Conservation (phyloP, 2,113 vertebrate genomes). For the Xerus inauris region DNA sequence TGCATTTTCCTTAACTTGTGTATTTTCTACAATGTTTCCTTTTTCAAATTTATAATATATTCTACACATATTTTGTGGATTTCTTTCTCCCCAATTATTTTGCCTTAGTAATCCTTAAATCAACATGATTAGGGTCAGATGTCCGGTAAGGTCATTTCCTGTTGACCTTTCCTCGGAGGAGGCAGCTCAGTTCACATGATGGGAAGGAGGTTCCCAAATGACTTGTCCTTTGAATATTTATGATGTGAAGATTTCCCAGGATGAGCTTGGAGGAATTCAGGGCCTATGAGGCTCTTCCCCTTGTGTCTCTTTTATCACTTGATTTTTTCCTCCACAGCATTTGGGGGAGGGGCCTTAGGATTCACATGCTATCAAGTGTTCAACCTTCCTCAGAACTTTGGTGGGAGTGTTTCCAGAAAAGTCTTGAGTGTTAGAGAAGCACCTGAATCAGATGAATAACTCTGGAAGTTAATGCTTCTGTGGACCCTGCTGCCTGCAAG, state of each 20-base stretch:
- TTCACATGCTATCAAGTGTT: neutral
- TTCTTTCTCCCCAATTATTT: neutral
- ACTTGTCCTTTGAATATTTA: neutral
- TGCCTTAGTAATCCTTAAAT: conserved; percentile 41
- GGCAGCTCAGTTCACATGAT: neutral
- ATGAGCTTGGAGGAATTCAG: neutral
- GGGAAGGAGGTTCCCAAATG: neutral
- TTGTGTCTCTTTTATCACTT: neutral
- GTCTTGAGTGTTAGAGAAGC: neutral
- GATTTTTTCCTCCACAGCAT: neutral
- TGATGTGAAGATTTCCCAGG: conserved; percentile 17
- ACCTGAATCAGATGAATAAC: neutral
- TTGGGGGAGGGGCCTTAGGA: neutral
- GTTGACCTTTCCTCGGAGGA: conserved; percentile 68
- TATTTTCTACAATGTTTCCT: neutral
- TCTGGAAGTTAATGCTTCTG: neutral
- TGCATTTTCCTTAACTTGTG: neutral
- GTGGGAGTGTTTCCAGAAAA: neutral
- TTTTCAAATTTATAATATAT: neutral
- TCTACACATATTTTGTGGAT: conserved; percentile 30
- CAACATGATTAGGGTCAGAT: conserved; percentile 45
- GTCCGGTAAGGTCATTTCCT: conserved; percentile 63
- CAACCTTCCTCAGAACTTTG: neutral
- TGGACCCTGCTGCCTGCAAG: neutral
- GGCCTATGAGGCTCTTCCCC: neutral